phyloP scores from a whole-genome alignment of 2,113 vertebrate genomes.

The Cololabis saira region DNA sequence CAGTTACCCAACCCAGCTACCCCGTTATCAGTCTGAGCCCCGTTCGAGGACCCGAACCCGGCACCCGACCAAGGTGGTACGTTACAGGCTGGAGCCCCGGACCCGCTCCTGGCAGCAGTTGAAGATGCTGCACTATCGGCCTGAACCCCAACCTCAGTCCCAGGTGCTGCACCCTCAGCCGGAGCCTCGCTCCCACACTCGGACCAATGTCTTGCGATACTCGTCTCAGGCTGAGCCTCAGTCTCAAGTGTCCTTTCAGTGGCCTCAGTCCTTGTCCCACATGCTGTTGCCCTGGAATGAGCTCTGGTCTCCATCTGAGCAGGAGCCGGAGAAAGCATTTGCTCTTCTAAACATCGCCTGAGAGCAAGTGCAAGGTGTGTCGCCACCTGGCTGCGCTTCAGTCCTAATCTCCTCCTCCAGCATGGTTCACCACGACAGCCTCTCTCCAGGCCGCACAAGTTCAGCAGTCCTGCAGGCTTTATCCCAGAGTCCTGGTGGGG shows the following conservation, averaged over 20 bases:
- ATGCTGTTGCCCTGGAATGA: too few relatives aligned
- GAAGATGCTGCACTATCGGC: neutral
- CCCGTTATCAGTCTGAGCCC: neutral
- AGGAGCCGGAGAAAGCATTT: neutral
- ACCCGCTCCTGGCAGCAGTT: neutral
- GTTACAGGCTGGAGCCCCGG: neutral
- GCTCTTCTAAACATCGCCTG: neutral
- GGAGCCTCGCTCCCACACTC: neutral
- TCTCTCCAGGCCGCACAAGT: neutral
- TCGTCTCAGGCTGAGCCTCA: neutral
- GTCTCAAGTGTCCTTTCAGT: neutral
- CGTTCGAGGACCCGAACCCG: neutral
- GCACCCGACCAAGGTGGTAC: neutral
- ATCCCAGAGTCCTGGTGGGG: neutral
- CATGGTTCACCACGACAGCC: too few relatives aligned
- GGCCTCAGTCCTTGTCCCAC: neutral
- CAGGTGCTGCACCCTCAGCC: neutral
- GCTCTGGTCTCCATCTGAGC: too few relatives aligned
- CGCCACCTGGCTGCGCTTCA: too few relatives aligned
- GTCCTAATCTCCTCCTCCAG: too few relatives aligned
- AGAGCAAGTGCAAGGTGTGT: neutral
- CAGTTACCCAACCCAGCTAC: neutral
- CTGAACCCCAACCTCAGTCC: neutral
- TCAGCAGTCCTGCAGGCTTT: neutral
- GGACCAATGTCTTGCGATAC: neutral